A percentile compares a stretch with the other conserved stretches of the same genome.
Evolutionary conservation across 2,113 vertebrate species (phyloP).

Genomic region (Kryptolebias marmoratus): DNA sequence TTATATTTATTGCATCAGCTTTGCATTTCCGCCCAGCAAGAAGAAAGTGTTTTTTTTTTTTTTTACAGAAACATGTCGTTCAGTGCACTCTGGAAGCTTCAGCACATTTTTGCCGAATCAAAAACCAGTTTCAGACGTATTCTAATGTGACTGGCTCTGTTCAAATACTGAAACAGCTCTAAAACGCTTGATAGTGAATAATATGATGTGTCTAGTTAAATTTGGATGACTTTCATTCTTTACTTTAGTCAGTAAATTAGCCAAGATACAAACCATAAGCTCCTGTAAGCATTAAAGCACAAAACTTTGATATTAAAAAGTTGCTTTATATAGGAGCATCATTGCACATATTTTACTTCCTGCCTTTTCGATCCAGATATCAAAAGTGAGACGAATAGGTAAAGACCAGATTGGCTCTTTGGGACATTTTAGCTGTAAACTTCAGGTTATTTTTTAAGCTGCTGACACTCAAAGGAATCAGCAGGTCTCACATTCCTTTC

Average conservation of each 20-base stretch:
- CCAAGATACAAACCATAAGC: constrained; percentile 16
- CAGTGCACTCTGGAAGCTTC: no score
- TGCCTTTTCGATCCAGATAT: constrained; percentile 12
- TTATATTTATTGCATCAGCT: constrained; percentile 19
- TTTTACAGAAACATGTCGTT: no score
- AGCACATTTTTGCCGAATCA: no score
- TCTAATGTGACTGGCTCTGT: no score
- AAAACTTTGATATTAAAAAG: background rate
- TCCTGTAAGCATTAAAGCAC: constrained; percentile 27
- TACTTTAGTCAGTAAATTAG: background rate
- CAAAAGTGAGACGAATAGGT: background rate
- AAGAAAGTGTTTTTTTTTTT: no score
- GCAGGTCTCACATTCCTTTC: constrained; percentile 47
- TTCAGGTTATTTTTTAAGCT: constrained; percentile 1
- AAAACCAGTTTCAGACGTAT: background rate
- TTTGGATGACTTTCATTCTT: constrained; percentile 1
- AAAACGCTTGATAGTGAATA: background rate
- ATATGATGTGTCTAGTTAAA: background rate
- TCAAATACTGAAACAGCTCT: no score
- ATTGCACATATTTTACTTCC: background rate
- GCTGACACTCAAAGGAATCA: constrained; percentile 12
- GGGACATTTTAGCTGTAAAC: background rate
- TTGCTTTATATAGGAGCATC: constrained; percentile 1
- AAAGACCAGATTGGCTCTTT: background rate
- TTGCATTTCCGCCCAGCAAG: no score